Base-by-base conservation (phyloP, 2,113 vertebrate genomes). In the Pteropus alecto region DNA sequence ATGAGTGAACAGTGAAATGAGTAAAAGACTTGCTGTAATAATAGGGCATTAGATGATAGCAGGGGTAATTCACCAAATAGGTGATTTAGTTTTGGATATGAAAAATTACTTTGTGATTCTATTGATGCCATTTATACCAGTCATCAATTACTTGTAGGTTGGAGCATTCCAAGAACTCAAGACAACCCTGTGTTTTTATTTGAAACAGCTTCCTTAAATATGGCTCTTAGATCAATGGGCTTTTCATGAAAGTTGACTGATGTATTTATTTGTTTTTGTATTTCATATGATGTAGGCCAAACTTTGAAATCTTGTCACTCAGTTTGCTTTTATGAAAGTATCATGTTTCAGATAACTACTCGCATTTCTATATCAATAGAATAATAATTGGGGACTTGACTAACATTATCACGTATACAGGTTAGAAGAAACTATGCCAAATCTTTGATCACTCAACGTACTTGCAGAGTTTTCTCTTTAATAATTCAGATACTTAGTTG, bases 231-330 rank as follows among this genome's bases (percentile, higher is more conserved):
- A 58, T 70, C 8, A 16, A 63, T 96, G 61, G 1, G 2, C 68
- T 95, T 93, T 93, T 93, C 79, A 84, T 81, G 35, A 87, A 94
- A 96, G 71, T 43, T 92, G 16, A 90, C 43, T 14, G 16, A 7
- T 35, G 26, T 43, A 65, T 65, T 41, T 67, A 6, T 86, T 83
- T 41, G n/a, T 51, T 54, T 61, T 74, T 41, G 2, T 43, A 38
- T 41, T 94, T 61, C 65, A 60, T 46, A 33, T 71, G 43, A 19
- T 60, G 28, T 83, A 43, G 28, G 14, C 51, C 26, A 90, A 79
- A 82, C 61, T 51, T 96, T 86, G 76, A 91, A 38, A 81, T 79
- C 88, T 74, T 77, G 60, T 93, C 8, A 38, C 33, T 71, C 30
- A 38, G 9, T 83, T 87, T 96, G 41, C 41, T 97, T 93, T 84